Conservation (phyloP, 2,113 vertebrate genomes). For the Rostratula benghalensis region DNA sequence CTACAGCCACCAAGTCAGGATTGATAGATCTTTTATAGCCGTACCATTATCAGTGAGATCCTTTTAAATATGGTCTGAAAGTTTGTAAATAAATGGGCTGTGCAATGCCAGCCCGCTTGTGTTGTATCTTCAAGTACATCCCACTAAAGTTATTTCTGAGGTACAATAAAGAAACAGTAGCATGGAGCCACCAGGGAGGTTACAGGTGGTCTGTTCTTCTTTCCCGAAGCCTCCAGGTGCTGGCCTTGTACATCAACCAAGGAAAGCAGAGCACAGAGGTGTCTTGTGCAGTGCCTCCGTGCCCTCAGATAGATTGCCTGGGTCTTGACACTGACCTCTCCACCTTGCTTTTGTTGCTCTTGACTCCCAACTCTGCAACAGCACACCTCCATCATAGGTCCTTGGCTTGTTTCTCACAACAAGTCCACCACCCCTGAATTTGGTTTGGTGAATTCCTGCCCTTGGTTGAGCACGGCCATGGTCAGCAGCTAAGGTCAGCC, state of each 20-base stretch:
- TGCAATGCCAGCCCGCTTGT: neutral
- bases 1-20: neutral
- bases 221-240: neutral
- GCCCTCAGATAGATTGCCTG: neutral
- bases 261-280: no score
- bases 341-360: neutral
- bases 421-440: neutral
- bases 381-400: accelerated
- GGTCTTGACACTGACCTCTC: neutral
- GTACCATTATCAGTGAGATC: neutral
- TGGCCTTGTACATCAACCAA: neutral
- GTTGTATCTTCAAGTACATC: neutral
- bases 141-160: neutral
- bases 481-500: accelerated
- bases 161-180: neutral
- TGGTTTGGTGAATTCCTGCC: neutral
- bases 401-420: neutral
- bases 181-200: neutral
- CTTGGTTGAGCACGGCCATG: neutral
- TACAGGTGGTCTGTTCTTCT: neutral
- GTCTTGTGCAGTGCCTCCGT: neutral
- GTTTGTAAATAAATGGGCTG: neutral
- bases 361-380: neutral
- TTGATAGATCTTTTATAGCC: neutral
- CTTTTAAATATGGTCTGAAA: neutral